These are phyloP conservation scores for Odocoileus virginianus DNA, from an alignment of 2,113 vertebrate genomes.

Conservation along the genomic window DNA sequence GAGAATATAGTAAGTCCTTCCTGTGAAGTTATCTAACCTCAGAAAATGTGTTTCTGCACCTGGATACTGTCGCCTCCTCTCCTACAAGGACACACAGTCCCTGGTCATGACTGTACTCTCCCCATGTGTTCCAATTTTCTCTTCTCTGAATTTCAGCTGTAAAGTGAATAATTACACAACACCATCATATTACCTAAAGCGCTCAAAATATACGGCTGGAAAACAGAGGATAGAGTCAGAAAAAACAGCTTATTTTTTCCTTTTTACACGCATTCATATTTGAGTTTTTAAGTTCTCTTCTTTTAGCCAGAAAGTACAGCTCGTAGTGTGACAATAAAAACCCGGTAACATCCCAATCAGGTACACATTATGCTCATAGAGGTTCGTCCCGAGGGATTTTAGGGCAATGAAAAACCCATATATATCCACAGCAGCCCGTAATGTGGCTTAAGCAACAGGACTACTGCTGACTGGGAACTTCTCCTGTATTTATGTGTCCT, in stretches of 20 bases:
- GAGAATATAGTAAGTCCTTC: neutral
- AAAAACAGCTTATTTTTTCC: neutral
- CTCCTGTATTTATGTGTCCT: neutral
- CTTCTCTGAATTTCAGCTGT: neutral
- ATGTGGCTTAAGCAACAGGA: neutral
- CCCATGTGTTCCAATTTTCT: fast-evolving
- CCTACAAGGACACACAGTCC: fast-evolving
- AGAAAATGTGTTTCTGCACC: neutral
- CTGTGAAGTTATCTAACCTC: neutral
- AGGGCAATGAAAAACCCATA: neutral
- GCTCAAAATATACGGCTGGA: neutral
- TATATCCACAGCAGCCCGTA: neutral
- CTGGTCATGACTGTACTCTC: fast-evolving
- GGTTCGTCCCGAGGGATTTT: neutral
- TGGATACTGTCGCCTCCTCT: fast-evolving
- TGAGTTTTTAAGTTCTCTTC: neutral
- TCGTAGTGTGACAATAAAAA: neutral
- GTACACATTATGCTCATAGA: neutral
- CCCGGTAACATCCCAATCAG: neutral
- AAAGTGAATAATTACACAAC: neutral
- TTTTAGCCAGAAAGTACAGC: neutral
- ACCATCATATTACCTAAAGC: neutral
- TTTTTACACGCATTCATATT: neutral
- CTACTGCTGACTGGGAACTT: neutral
- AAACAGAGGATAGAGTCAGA: neutral